Evolutionary conservation across 2,888 invertebrate genomes (phyloP), one percentile per base, ranked within the genome.

Genomic region (Lithodes maja): DNA sequence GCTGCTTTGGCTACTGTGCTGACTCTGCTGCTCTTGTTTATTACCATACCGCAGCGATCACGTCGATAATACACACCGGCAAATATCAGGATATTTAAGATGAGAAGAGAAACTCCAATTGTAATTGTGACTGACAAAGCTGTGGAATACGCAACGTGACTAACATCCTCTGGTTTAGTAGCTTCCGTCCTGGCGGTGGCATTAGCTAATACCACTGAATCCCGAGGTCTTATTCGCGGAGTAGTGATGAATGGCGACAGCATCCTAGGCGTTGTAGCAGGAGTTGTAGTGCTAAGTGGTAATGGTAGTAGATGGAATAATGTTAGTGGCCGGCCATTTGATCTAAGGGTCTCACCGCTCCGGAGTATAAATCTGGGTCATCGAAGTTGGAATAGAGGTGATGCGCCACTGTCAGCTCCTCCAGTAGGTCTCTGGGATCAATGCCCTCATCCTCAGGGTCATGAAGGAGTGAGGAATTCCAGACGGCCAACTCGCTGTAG

Each of bases 121-220:
- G 98, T 98, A 92, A 99, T 98, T n/a, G 98, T 98, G 0, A 98
- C 97, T 94, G 97, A 97, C 15, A 98, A 94, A 1, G 98, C 98
- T 2, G 98, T 98, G 0, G 97, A 97, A 93, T 98, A 98, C 0
- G 97, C 92, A 94, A 93, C 9, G 79, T 90, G 88, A 49, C 88
- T 88, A 1, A 90, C 90, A 33, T 81, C 88, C 77, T 88, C 82
- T 9, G 90, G 88, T 82, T 69, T 87, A 1, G 88, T 87, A n/a
- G 90, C 91, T 75, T 90, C 91, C 1, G 90, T 90, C 55, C 82
- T 55, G 3, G 83, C 85, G 3, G 85, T 87, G 52, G 83, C 80
- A n/a, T 87, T 91, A 53, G 82, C 71, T 33, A 77, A 68, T 5
- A 86, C 84, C 15, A 71, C 75, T 9, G 50, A 55, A 7, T 75